These are phyloP conservation scores for Mormyrus lacerda DNA, from an alignment of 2,113 vertebrate species.

Conservation along the genomic window DNA sequence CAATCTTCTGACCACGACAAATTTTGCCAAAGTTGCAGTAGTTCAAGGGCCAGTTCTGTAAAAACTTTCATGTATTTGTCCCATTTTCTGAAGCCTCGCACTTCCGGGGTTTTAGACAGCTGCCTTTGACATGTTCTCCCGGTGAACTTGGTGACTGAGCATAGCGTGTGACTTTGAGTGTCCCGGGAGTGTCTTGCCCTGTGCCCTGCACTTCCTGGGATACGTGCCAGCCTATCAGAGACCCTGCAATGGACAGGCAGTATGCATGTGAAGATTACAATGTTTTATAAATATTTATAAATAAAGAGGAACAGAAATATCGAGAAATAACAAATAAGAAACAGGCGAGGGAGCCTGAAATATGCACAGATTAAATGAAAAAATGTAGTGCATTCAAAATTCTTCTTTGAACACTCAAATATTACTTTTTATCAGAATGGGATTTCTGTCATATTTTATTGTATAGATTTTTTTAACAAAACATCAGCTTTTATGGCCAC, in stretches of 20 bases:
- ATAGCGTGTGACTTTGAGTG: neutral
- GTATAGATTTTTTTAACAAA: neutral
- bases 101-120: neutral
- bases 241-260: neutral
- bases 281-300: neutral
- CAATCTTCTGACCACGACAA: neutral
- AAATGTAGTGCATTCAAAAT: neutral
- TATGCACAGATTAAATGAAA: neutral
- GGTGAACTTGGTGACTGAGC: neutral
- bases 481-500: neutral
- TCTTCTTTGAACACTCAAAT: neutral
- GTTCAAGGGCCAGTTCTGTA: neutral
- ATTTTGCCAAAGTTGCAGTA: neutral
- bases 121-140: neutral
- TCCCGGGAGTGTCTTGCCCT: too few relatives aligned
- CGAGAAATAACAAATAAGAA: neutral
- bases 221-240: neutral
- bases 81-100: constrained; percentile 15
- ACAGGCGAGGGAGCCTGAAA: neutral
- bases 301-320: neutral
- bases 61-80: constrained; percentile 43
- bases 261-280: neutral
- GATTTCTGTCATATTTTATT: neutral
- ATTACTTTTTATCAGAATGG: neutral
- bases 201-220: neutral